phyloP scores from a whole-genome alignment of 2,113 vertebrate genomes.

The Aegithalos caudatus region DNA sequence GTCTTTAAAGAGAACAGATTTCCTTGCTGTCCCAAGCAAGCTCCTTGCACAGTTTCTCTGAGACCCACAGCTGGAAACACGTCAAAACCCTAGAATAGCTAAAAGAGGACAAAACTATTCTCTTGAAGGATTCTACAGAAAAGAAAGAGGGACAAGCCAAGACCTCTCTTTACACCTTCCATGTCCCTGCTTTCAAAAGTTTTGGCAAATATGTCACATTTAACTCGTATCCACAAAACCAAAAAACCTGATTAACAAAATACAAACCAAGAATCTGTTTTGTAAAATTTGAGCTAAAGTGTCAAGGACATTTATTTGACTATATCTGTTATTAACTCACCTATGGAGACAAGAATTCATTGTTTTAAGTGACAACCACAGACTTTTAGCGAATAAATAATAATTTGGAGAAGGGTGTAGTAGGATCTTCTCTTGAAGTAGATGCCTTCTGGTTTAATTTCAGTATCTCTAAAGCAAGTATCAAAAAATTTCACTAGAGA shows the following conservation, averaged over 20 bases:
- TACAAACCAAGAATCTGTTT: neutral
- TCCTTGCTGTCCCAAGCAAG: neutral
- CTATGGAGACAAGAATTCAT: neutral
- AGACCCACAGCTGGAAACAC: neutral
- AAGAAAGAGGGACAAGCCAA: neutral
- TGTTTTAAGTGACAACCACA: neutral
- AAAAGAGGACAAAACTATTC: neutral
- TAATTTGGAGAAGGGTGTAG: neutral
- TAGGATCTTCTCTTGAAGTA: neutral
- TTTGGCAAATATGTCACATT: neutral
- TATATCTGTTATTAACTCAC: neutral
- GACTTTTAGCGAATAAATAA: neutral
- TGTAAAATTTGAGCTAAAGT: neutral
- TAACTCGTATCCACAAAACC: neutral
- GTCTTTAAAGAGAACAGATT: neutral
- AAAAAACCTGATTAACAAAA: neutral
- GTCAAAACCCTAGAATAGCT: fast-evolving
- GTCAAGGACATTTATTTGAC: neutral
- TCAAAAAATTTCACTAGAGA: neutral
- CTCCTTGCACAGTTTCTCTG: neutral
- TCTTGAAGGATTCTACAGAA: neutral
- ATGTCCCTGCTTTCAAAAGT: neutral
- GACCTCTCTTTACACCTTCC: neutral
- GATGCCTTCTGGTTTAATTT: neutral
- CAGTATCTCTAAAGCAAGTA: neutral